These are phyloP conservation scores for Formicarius rufipectus DNA, from an alignment of 2,113 vertebrate species.

Conservation along the genomic window DNA sequence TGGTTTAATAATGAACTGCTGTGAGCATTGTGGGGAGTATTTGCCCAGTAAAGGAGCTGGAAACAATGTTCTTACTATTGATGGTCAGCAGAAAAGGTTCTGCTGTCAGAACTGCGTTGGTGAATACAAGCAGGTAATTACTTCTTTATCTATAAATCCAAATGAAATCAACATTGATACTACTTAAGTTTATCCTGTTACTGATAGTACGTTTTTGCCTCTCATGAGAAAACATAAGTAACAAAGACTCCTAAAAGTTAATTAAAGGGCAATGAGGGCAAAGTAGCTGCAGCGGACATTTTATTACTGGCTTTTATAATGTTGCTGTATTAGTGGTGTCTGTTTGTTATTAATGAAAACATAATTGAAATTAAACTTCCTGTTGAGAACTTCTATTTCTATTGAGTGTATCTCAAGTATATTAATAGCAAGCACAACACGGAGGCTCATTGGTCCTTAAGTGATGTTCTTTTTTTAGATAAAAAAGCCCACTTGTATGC, in stretches of 20 bases:
- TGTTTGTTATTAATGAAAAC: neutral
- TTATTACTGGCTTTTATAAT: neutral
- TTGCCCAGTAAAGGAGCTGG: conserved; percentile 92
- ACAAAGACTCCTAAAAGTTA: neutral
- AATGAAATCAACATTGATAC: neutral
- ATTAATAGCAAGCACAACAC: neutral
- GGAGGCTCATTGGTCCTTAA: neutral
- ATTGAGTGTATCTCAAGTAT: rapidly evolving
- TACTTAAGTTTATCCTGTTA: neutral
- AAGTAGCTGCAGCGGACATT: neutral
- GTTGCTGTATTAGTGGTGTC: neutral
- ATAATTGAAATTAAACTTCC: neutral
- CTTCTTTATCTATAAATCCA: neutral
- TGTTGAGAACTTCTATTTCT: neutral
- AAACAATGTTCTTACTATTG: conserved; percentile 91
- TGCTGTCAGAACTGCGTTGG: conserved; percentile 95
- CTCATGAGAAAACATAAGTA: neutral
- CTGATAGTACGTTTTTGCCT: neutral
- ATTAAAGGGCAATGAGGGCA: neutral
- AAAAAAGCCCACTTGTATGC: neutral
- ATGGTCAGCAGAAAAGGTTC: conserved; percentile 97
- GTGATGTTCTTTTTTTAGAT: neutral
- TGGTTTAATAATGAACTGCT: conserved; percentile 98
- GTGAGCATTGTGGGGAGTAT: conserved; percentile 97
- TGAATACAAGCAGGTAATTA: conserved; percentile 95